Evolutionary conservation across 2,888 invertebrate species (phyloP).

Genomic region (Acanthosepion esculentum): DNA sequence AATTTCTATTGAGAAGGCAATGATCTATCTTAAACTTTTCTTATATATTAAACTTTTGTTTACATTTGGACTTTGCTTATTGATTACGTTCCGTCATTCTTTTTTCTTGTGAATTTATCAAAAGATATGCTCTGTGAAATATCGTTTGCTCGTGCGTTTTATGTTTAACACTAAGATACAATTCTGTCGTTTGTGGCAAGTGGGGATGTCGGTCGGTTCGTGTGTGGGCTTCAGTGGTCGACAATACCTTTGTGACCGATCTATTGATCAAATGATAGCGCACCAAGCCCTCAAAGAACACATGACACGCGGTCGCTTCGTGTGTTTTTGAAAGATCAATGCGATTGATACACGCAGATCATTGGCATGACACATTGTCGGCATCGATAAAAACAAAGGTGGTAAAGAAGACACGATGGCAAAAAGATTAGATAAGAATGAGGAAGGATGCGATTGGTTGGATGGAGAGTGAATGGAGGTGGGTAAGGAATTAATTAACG

Average conservation of each 20-base stretch:
- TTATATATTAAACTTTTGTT: too few relatives aligned
- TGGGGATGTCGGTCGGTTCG: too few relatives aligned
- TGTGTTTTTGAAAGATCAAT: not conserved
- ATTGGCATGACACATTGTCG: not conserved
- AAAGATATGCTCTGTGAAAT: too few relatives aligned
- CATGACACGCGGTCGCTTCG: not conserved
- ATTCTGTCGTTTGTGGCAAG: too few relatives aligned
- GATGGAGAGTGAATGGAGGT: not conserved
- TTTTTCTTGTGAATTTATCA: too few relatives aligned
- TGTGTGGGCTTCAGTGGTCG: not conserved
- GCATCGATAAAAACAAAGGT: not conserved
- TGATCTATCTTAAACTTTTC: too few relatives aligned
- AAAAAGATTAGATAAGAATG: not conserved
- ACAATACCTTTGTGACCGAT: not conserved
- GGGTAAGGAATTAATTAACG: not conserved
- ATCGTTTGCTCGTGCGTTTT: too few relatives aligned
- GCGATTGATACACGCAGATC: not conserved
- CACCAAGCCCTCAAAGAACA: not conserved
- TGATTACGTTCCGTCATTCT: too few relatives aligned
- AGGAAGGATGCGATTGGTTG: not conserved
- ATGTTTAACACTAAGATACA: too few relatives aligned
- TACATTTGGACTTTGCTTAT: too few relatives aligned
- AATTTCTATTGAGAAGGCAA: too few relatives aligned
- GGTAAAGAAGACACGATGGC: not conserved
- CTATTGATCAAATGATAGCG: not conserved